These are phyloP conservation scores for Athene noctua DNA, from an alignment of 2,113 vertebrate genomes.

Conservation along the genomic window DNA sequence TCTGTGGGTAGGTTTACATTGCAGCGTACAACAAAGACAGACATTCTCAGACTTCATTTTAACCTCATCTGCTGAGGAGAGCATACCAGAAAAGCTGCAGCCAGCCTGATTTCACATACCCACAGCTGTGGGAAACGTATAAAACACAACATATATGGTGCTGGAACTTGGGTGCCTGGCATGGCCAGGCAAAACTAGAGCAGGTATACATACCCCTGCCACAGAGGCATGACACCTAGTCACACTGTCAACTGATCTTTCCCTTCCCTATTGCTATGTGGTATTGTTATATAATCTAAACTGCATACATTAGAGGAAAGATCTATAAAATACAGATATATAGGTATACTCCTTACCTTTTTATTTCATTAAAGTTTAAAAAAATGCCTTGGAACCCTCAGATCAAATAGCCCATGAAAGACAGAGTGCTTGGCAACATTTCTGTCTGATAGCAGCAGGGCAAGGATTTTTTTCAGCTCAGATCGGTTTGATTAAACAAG, in stretches of 20 bases:
- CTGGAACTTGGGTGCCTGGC: not conserved
- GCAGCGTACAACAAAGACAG: not conserved
- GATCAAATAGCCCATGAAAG: slow-evolving; percentile 8
- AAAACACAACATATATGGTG: not conserved
- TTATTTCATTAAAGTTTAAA: not conserved
- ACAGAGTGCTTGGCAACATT: not conserved
- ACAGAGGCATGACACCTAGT: not conserved
- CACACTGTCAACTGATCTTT: not conserved
- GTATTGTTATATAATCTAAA: not conserved
- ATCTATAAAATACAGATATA: not conserved
- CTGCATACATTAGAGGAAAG: not conserved
- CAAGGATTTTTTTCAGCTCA: slow-evolving; percentile 10
- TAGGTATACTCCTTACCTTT: not conserved
- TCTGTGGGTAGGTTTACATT: not conserved
- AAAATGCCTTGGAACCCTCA: slow-evolving; percentile 7
- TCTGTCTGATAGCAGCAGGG: slow-evolving; percentile 24
- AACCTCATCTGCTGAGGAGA: not conserved
- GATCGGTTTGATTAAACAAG: slow-evolving; percentile 40
- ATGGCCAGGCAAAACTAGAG: not conserved
- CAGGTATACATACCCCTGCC: not conserved
- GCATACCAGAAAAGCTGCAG: not conserved
- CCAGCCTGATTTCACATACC: not conserved
- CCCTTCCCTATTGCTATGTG: not conserved
- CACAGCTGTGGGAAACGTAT: not conserved
- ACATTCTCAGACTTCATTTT: not conserved